Evolutionary conservation across 1,140 invertebrate genomes (phyloP).

Genomic region (Lysiphlebus fabarum): DNA sequence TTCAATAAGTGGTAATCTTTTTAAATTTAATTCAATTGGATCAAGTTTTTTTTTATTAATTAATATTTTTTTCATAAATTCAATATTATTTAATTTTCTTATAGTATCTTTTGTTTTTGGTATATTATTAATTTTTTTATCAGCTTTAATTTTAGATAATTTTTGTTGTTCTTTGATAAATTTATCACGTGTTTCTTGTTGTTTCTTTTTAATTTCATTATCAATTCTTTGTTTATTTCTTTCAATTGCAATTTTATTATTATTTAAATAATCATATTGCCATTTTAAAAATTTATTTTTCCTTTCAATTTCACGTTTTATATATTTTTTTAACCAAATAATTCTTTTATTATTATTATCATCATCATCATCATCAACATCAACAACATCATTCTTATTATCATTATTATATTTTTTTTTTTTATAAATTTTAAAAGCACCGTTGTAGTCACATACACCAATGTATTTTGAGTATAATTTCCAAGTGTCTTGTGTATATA

Average conservation of each 20-base stretch:
- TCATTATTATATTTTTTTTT: conserved; percentile 24
- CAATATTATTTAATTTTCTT: conserved; percentile 43
- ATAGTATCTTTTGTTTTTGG: conserved; percentile 41
- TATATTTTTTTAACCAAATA: conserved; percentile 44
- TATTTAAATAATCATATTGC: conserved; percentile 36
- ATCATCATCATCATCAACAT: conserved; percentile 12
- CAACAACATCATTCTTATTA: conserved; percentile 21
- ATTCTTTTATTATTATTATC: conserved; percentile 30
- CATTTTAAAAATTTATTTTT: conserved; percentile 40
- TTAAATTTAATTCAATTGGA: conserved; percentile 42
- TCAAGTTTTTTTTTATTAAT: conserved; percentile 49
- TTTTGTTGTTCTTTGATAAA: conserved; percentile 37
- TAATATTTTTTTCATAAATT: conserved; percentile 46
- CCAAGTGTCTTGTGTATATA: conserved; percentile 21
- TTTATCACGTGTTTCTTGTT: conserved; percentile 31
- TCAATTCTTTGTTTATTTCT: conserved; percentile 30
- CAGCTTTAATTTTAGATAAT: conserved; percentile 29
- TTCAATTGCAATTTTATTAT: conserved; percentile 27
- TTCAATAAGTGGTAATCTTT: conserved; percentile 45
- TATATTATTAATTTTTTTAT: conserved; percentile 33
- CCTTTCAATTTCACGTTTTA: conserved; percentile 35
- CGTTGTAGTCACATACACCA: conserved; percentile 34
- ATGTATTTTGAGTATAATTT: conserved; percentile 21
- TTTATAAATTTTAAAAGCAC: conserved; percentile 32
- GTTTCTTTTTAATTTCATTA: conserved; percentile 31